Evolutionary conservation across 2,888 invertebrate species (phyloP), one percentile per base, ranked within the genome.

Genomic region (Pterostichus madidus): DNA sequence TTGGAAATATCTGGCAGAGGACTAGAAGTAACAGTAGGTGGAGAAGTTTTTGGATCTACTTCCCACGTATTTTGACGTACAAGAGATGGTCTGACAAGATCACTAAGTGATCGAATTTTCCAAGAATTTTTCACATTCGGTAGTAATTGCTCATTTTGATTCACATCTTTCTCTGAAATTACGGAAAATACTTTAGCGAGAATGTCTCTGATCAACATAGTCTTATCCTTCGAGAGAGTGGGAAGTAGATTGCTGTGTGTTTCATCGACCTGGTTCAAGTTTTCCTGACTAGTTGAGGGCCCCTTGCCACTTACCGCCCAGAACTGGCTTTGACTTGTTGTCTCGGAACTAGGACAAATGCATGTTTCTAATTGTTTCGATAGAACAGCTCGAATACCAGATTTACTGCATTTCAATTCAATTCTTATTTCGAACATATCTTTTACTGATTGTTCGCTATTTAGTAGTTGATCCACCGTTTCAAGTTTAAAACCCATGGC

Each of bases 231-330:
- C 2, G 88, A 85, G 4, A 88, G 78, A n/a, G 44, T 53, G 3
- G 89, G 88, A 24, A 89, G 71, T 39, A 89, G 84, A 84, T 86
- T 88, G 76, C 88, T 88, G 53, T 88, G 88, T 1, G 87, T 87
- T 85, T 88, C 87, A 77, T 87, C 87, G 8, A 88, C 84, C 83
- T 86, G 87, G 24, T 87, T 87, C 3, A 86, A 84, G 73, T 84
- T 87, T 56, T 87, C 86, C 88, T 88, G 80, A 10, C 86, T 86
- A 10, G 84, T 83, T 13, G 68, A 83, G 6, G 87, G 88, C 13
- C 85, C 88, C 3, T 85, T 87, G 13, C 88, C 88, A 39, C 86
- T 87, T 32, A 88, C 85, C 71, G 87, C 88, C 89, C 88, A 88
- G 71, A 88, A 86, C 0, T 88, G 87, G 11, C 87, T 87, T 15